phyloP scores from a whole-genome alignment of 1,140 invertebrate genomes.

The Rhopalosiphum padi region DNA sequence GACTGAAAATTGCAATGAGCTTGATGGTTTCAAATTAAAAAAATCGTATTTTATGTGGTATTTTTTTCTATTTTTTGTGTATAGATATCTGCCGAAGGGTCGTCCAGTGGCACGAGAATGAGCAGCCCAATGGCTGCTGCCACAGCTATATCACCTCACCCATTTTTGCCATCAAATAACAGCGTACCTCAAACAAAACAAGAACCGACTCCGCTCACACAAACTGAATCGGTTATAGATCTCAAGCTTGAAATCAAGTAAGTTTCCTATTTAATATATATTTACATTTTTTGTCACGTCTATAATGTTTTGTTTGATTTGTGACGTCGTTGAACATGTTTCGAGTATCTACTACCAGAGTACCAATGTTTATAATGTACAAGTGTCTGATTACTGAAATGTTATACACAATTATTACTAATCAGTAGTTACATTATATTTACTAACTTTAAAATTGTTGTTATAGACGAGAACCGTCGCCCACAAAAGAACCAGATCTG shows the following conservation, averaged over 20 bases:
- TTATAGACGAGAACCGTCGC: slow-evolving; percentile 38
- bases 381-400: background rate
- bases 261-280: background rate
- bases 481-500: slow-evolving; percentile 30
- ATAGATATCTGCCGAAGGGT: slow-evolving; percentile 23
- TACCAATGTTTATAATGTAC: background rate
- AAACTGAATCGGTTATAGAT: background rate
- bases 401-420: background rate
- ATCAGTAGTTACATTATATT: background rate
- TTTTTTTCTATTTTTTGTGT: background rate
- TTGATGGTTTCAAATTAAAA: background rate
- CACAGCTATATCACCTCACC: slow-evolving; percentile 49
- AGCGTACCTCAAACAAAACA: slow-evolving; percentile 29
- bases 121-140: slow-evolving; percentile 51
- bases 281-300: background rate
- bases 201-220: slow-evolving; percentile 14
- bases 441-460: background rate
- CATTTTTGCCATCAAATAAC: slow-evolving; percentile 47
- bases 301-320: background rate
- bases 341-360: background rate
- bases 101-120: slow-evolving; percentile 4
- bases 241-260: slow-evolving; percentile 31
- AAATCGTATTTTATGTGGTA: background rate
- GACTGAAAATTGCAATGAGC: background rate
- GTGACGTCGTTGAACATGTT: background rate